Percentiles rank a stretch among this genome's conserved stretches.
Evolutionary conservation across 2,888 invertebrate genomes (phyloP).

Genomic region (Podabrus alpinus): DNA sequence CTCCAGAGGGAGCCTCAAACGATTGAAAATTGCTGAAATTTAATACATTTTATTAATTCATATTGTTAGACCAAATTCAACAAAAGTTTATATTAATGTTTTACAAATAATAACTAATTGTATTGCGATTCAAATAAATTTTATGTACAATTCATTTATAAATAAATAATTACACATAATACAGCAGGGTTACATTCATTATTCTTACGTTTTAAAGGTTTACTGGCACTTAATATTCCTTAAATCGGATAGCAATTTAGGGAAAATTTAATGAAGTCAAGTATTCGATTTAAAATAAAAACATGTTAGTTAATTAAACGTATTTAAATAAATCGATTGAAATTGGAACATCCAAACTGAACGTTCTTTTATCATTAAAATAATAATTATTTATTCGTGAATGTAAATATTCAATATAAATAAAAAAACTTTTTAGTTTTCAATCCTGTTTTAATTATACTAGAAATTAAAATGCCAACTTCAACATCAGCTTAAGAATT

Average conservation of each 20-base stretch:
- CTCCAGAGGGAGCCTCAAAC: slow-evolving; percentile 34
- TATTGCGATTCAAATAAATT: background rate
- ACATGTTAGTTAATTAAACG: background rate
- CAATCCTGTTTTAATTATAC: too few relatives aligned
- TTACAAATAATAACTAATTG: background rate
- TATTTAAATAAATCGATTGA: background rate
- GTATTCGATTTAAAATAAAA: background rate
- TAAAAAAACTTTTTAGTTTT: too few relatives aligned
- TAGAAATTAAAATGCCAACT: too few relatives aligned
- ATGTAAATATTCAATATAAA: too few relatives aligned
- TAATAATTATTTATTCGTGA: too few relatives aligned
- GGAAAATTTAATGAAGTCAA: background rate
- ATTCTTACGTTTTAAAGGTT: background rate
- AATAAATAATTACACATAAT: background rate
- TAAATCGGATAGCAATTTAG: background rate
- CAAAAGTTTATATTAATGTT: background rate
- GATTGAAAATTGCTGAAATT: slow-evolving; percentile 43
- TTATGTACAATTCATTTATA: background rate
- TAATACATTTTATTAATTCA: slow-evolving; percentile 2
- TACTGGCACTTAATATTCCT: background rate
- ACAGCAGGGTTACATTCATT: background rate
- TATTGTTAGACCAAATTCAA: background rate
- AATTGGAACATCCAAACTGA: background rate
- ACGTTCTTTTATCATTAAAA: background rate
- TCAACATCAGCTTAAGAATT: too few relatives aligned